phyloP scores from a whole-genome alignment of 2,113 vertebrate genomes.

The Petroica traversi region DNA sequence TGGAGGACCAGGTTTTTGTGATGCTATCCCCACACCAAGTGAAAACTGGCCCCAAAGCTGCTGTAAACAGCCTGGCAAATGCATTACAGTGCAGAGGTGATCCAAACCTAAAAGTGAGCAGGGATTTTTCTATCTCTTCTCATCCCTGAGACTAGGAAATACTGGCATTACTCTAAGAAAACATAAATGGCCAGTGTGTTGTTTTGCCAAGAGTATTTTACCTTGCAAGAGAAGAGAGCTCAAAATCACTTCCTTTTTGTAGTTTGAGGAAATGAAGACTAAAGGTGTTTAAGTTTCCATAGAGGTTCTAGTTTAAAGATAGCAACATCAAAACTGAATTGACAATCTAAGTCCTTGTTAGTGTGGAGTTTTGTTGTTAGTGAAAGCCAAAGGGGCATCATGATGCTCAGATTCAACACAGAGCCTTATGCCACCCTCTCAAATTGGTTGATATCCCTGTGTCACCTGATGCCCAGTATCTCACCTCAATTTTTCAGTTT shows the following conservation, averaged over 20 bases:
- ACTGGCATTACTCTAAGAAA: not conserved
- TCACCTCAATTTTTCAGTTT: not conserved
- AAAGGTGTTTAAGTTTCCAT: not conserved
- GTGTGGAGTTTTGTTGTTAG: not conserved
- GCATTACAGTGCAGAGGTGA: not conserved
- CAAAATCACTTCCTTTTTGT: not conserved
- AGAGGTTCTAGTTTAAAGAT: not conserved
- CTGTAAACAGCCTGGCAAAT: not conserved
- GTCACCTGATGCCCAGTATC: not conserved
- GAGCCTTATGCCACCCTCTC: not conserved
- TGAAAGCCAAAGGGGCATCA: not conserved
- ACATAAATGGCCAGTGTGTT: not conserved
- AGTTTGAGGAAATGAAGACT: not conserved
- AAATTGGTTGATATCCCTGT: not conserved
- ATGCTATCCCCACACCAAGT: not conserved
- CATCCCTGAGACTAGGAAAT: not conserved
- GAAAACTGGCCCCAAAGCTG: constrained; percentile 19
- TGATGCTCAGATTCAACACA: not conserved
- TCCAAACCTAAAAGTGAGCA: not conserved
- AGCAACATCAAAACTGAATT: not conserved
- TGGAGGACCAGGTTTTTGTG: not conserved
- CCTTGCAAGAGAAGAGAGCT: not conserved
- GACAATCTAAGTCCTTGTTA: not conserved
- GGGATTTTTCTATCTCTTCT: not conserved
- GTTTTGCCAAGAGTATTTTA: not conserved